These are phyloP conservation scores for Prunella strophiata DNA, from an alignment of 2,797 vertebrate species.

Conservation along the genomic window DNA sequence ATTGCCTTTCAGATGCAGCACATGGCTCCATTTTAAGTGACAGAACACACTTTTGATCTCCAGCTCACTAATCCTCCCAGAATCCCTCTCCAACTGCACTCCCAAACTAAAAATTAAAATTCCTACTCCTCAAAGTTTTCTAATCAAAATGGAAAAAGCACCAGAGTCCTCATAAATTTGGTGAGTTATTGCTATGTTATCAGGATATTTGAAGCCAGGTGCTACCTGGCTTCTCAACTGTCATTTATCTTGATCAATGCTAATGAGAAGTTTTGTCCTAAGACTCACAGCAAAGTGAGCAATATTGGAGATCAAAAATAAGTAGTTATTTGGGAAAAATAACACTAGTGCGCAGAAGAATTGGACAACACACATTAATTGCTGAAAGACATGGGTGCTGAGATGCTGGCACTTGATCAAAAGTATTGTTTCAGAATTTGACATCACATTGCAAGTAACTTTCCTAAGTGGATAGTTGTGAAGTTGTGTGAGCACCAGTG, in stretches of 20 bases:
- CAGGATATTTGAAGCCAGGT: neutral
- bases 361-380: neutral
- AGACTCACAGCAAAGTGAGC: neutral
- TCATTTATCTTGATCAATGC: neutral
- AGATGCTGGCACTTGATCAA: neutral
- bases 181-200: neutral
- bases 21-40: neutral
- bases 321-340: neutral
- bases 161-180: neutral
- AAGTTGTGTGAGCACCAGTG: neutral
- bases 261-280: neutral
- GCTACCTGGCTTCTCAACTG: neutral
- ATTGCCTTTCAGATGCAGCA: constrained; percentile 29
- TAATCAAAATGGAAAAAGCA: neutral
- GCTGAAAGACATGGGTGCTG: neutral
- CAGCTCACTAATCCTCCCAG: neutral
- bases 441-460: neutral
- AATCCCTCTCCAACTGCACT: neutral
- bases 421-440: neutral
- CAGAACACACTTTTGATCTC: constrained; percentile 12
- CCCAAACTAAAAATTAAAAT: neutral
- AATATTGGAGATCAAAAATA: neutral
- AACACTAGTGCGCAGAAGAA: neutral
- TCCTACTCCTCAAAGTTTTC: neutral
- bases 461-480: neutral